Conservation (phyloP, 2,797 vertebrate genomes). For the Myioborus miniatus region DNA sequence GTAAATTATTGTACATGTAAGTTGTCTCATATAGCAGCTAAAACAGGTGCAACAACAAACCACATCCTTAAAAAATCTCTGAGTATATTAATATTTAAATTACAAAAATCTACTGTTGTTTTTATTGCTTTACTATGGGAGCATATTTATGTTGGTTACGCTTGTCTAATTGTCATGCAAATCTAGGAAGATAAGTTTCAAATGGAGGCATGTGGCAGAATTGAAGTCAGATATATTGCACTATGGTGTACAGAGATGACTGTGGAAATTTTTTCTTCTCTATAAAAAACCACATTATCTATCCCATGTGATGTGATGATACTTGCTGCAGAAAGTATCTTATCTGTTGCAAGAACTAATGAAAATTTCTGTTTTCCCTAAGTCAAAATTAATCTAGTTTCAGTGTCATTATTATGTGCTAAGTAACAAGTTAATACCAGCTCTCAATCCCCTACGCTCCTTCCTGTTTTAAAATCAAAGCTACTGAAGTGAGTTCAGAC, state of each 20-base stretch:
- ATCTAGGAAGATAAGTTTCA: background rate
- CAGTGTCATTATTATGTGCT: background rate
- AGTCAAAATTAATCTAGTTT: background rate
- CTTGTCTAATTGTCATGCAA: background rate
- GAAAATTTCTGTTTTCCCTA: background rate
- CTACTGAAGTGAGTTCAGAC: background rate
- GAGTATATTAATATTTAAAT: background rate
- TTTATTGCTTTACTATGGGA: background rate
- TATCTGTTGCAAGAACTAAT: background rate
- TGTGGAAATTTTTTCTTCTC: background rate
- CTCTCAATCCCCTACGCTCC: background rate
- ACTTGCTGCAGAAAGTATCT: background rate
- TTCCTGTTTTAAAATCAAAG: background rate
- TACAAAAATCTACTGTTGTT: background rate
- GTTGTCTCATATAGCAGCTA: background rate
- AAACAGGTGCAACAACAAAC: background rate
- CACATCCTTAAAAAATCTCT: background rate
- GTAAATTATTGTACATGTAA: background rate
- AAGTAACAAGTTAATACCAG: background rate
- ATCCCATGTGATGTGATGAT: background rate
- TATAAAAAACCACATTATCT: background rate
- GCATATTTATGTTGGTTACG: background rate
- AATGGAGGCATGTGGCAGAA: background rate
- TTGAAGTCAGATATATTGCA: background rate
- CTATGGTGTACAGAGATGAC: background rate